Percentiles rank a stretch among this genome's conserved stretches.
phyloP scores from a whole-genome alignment of 2,888 invertebrate species.

The Ceramica pisi region DNA sequence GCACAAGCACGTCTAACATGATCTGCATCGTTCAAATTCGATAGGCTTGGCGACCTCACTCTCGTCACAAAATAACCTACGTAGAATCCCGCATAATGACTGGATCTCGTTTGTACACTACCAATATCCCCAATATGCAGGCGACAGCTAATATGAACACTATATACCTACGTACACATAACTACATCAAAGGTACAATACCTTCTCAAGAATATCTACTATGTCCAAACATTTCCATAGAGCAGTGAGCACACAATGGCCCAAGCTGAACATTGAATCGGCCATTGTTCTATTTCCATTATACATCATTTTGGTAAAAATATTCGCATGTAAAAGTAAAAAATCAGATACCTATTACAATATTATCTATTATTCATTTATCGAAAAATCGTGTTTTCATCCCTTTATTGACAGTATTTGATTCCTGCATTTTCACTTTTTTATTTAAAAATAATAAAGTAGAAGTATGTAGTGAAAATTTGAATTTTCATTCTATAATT shows the following conservation, averaged over 20 bases:
- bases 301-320: not conserved
- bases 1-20: not conserved
- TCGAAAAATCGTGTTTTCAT: not conserved
- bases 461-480: not conserved
- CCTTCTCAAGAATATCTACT: conserved; percentile 2
- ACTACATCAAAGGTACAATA: conserved; percentile 23
- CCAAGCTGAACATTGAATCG: not conserved
- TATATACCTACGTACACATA: not conserved
- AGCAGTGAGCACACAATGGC: conserved; percentile 15
- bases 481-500: not conserved
- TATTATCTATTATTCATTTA: not conserved
- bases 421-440: too few relatives aligned
- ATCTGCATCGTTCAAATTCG: not conserved
- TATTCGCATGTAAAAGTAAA: not conserved
- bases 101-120: conserved; percentile 3
- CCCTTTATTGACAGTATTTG: not conserved
- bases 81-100: conserved; percentile 19
- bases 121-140: conserved; percentile 14
- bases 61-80: not conserved
- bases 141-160: conserved; percentile 8
- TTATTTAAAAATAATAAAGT: too few relatives aligned
- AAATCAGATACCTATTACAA: not conserved
- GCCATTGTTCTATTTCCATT: not conserved
- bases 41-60: not conserved
- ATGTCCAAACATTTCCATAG: conserved; percentile 5